Evolutionary conservation across 1,140 invertebrate species (phyloP), one percentile per base, ranked within the genome.

Genomic region (Anthonomus grandis): DNA sequence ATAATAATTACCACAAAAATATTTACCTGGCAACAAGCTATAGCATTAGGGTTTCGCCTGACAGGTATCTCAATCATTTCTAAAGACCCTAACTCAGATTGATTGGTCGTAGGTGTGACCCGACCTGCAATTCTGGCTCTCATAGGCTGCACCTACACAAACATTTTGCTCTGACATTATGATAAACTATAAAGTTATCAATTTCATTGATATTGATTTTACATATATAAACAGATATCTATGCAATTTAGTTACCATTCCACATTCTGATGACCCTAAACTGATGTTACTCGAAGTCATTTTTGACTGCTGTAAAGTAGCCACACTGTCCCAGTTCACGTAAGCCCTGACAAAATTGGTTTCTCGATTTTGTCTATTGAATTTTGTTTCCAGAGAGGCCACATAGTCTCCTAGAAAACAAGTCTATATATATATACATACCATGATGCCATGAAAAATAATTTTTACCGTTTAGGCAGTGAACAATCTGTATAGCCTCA

Each of bases 31-130:
- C 84, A 86, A 55, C 81, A 83, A 8, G 80, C 77, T 21, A 86
- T 79, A 31, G 70, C 70, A n/a, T 77, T 76, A 0, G 83, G 82
- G 37, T 79, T 62, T 64, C 68, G 63, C 27, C 74, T 79, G 0
- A 85, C 65, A 1, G 84, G 85, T 17, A 86, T 69, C 62, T 86
- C 85, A 53, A 86, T 83, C 83, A 86, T 86, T 65, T 86, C 84
- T 25, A 86, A 68, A 61, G 75, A 74, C 51, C 77, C 75, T 44
- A 78, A 60, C n/a, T 80, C 78, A 1, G 67, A 69, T 44, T 81
- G 74, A 54, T 78, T 81, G 39, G 76, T 75, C 48, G 81, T 83
- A 0, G 83, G 82, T 2, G 83, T 86, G 1, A 86, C 84, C 41
- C 83, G 66, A 1, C 85, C 85, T 12, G 86, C 85, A 31, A 87